Evolutionary conservation across 2,113 vertebrate species (phyloP).

Genomic region (Falcunculus frontatus): DNA sequence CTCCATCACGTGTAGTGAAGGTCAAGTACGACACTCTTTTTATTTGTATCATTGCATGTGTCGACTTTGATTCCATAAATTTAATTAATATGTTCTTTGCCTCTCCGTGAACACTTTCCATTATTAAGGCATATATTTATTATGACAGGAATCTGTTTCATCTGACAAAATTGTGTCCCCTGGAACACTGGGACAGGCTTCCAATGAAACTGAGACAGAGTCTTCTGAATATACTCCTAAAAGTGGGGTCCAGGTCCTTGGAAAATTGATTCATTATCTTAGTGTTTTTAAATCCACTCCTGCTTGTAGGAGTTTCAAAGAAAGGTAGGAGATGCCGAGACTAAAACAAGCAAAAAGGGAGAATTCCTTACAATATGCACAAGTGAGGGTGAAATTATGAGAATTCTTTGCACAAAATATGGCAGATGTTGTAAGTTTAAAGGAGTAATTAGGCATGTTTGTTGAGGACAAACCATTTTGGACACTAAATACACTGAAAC

Average conservation of each 20-base stretch:
- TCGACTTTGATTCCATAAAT: not conserved
- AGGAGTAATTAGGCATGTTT: not conserved
- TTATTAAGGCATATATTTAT: not conserved
- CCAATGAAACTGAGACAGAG: not conserved
- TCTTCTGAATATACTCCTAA: not conserved
- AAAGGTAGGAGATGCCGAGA: not conserved
- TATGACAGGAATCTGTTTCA: not conserved
- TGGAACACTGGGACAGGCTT: not conserved
- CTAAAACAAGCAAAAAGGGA: not conserved
- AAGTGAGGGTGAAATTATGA: fast-evolving
- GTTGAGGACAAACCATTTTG: not conserved
- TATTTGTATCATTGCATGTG: not conserved
- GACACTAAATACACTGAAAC: not conserved
- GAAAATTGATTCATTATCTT: not conserved
- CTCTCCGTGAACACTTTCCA: not conserved
- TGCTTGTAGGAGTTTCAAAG: not conserved
- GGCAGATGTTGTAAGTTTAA: not conserved
- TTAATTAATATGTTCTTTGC: not conserved
- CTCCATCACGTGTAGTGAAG: not conserved
- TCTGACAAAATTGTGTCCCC: not conserved
- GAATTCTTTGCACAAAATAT: not conserved
- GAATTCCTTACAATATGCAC: not conserved
- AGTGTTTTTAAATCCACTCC: not conserved
- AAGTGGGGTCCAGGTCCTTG: not conserved
- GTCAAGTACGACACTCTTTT: not conserved